Evolutionary conservation across 1,140 invertebrate genomes (phyloP).

Genomic region (Pseudobourletiella spinata): DNA sequence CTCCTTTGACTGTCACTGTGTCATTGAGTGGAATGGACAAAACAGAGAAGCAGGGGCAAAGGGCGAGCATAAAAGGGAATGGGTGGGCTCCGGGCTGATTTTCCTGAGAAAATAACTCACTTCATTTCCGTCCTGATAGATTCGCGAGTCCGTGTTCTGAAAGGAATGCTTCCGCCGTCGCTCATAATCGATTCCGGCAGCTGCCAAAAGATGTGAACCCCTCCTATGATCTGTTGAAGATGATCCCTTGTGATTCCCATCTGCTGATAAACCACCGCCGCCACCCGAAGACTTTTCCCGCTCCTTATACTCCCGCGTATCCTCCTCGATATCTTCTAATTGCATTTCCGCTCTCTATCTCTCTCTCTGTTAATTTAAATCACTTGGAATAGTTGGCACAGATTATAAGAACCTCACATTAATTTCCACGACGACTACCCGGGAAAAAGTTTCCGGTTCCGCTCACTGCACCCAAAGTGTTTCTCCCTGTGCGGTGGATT

Average conservation of each 20-base stretch:
- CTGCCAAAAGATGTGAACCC: conserved; percentile 30
- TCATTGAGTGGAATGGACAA: neutral
- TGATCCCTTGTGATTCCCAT: neutral
- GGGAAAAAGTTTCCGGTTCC: no score
- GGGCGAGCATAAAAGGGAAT: neutral
- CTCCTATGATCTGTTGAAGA: conserved; percentile 17
- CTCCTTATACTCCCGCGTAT: neutral
- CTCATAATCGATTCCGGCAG: conserved; percentile 34
- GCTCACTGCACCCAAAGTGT: no score
- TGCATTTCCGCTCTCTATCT: no score
- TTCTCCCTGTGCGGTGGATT: no score
- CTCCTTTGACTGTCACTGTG: no score
- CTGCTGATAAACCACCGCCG: neutral
- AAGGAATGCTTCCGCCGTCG: conserved; percentile 24
- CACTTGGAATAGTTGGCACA: no score
- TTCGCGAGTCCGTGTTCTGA: conserved; percentile 16
- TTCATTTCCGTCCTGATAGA: conserved; percentile 32
- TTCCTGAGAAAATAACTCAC: conserved; percentile 18
- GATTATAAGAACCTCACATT: no score
- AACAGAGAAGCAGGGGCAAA: neutral
- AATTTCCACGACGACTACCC: no score
- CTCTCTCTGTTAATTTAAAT: no score
- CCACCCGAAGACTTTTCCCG: neutral
- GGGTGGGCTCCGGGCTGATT: no score
- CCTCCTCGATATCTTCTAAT: conserved; percentile 31